phyloP scores from a whole-genome alignment of 2,113 vertebrate genomes.

The Corvus moneduloides region DNA sequence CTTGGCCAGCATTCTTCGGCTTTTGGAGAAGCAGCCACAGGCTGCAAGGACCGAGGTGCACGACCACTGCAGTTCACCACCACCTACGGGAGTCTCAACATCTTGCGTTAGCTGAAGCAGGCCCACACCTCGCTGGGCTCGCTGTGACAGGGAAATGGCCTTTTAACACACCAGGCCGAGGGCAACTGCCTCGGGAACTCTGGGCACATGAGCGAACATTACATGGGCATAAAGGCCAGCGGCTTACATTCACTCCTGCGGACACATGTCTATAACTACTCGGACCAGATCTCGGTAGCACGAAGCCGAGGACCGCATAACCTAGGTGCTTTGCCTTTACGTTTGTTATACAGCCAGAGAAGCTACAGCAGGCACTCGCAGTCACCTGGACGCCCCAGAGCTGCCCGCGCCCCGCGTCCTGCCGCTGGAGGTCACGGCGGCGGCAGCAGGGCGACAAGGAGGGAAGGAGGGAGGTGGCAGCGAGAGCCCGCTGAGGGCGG shows the following conservation, averaged over 20 bases:
- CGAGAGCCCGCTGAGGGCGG: background rate
- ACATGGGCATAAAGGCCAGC: fast-evolving
- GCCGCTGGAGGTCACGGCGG: background rate
- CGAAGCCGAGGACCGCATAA: background rate
- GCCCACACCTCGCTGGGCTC: too few species aligned
- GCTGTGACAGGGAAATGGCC: fast-evolving
- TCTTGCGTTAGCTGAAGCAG: fast-evolving
- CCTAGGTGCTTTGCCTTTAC: fast-evolving
- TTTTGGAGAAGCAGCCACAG: background rate
- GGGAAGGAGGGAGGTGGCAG: background rate
- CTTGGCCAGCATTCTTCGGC: fast-evolving
- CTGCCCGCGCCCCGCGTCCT: background rate
- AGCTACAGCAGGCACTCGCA: background rate
- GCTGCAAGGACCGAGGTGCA: fast-evolving
- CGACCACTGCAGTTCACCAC: fast-evolving
- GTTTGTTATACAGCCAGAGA: background rate
- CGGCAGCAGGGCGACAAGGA: too few species aligned
- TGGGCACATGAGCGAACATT: fast-evolving
- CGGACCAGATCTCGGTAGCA: too few species aligned
- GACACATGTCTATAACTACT: too few species aligned
- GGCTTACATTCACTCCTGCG: background rate
- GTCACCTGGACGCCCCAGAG: background rate
- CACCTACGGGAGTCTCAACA: too few species aligned
- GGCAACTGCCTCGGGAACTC: background rate
- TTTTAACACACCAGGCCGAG: background rate